Percentiles rank a stretch among this genome's conserved stretches.
phyloP scores from a whole-genome alignment of 1,140 invertebrate species.

The Pseudachorutes palmiensis region DNA sequence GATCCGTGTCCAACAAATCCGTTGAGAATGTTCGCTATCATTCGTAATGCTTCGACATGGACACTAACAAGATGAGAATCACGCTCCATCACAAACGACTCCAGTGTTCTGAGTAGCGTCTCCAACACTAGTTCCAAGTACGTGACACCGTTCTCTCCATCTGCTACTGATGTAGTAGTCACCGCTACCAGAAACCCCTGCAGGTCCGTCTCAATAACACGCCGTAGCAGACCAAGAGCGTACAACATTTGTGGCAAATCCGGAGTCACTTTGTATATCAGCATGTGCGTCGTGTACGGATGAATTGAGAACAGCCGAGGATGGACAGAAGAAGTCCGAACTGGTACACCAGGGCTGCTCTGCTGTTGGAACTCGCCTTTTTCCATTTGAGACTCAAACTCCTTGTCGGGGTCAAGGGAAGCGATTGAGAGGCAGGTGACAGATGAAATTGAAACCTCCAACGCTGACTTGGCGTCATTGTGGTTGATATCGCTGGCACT shows the following conservation, averaged over 20 bases:
- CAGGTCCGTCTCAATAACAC: conserved; percentile 63
- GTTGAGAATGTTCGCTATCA: background rate
- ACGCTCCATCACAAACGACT: conserved; percentile 62
- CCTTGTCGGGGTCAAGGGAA: background rate
- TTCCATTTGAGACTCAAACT: background rate
- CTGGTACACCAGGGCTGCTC: background rate
- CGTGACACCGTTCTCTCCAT: conserved; percentile 73
- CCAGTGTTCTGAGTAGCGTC: conserved; percentile 67
- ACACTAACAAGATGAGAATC: background rate
- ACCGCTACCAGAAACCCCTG: conserved; percentile 63
- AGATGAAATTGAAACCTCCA: background rate
- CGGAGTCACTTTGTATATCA: conserved; percentile 72
- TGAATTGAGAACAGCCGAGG: conserved; percentile 47
- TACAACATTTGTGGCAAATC: conserved; percentile 69
- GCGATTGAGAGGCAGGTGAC: background rate
- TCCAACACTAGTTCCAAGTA: conserved; percentile 73
- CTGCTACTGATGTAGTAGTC: conserved; percentile 56
- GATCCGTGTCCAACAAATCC: background rate
- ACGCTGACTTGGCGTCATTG: background rate
- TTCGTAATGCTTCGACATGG: conserved; percentile 13
- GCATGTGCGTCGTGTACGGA: conserved; percentile 71
- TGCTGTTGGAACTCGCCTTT: background rate
- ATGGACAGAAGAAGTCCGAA: background rate
- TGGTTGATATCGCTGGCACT: conserved; percentile 1
- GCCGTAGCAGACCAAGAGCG: conserved; percentile 63